Base-by-base conservation (phyloP, 2,113 vertebrate species). In the Stegastes partitus region DNA sequence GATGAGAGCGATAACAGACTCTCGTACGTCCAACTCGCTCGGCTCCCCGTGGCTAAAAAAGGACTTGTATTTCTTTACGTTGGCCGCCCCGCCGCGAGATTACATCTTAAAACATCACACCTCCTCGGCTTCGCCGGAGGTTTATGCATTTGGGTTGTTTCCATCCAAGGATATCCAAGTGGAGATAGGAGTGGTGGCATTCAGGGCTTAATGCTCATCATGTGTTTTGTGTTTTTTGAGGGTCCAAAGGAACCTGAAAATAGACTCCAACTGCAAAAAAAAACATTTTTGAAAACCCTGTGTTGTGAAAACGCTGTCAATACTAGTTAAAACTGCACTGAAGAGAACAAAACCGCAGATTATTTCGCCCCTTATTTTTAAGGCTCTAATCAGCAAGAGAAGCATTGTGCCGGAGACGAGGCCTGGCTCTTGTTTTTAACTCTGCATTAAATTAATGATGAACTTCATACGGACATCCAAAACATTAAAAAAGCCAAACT, bases 91-190 rank as follows among this genome's bases (percentile, higher is more conserved):
- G 0, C 22, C 0, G 31, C 1, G 4, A 49, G 84, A 73, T 82
- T 70, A 50, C 25, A 63, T 86, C 77, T 81, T 54, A 63, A 78
- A 77, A 26, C 28, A 54, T 86, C 70, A 56, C 74, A 68, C 53
- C 7, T 56, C 18, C 45, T 45, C 16, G 15, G 53, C 65, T 58
- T 54, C 69, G 67, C 19, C 47, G 6, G 11, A 34, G 5, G 23
- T 47, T 63, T 18, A 6, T 54, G 26, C 31, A 4, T 61, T 53
- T 11, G 6, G 2, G 26, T 23, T 49, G n/a, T 47, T 47, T 77
- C 73, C 54, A 50, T 69, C 49, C 50, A 66, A 57, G 61, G 49
- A 65, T 12, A 57, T 61, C 31, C 31, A 44, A 23, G 39, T 8
- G 14, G 47, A 42, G 31, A 56, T 23, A 23, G 39, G n/a, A 16